Base-by-base conservation (phyloP, 2,888 invertebrate genomes). In the Helicoverpa assulta region DNA sequence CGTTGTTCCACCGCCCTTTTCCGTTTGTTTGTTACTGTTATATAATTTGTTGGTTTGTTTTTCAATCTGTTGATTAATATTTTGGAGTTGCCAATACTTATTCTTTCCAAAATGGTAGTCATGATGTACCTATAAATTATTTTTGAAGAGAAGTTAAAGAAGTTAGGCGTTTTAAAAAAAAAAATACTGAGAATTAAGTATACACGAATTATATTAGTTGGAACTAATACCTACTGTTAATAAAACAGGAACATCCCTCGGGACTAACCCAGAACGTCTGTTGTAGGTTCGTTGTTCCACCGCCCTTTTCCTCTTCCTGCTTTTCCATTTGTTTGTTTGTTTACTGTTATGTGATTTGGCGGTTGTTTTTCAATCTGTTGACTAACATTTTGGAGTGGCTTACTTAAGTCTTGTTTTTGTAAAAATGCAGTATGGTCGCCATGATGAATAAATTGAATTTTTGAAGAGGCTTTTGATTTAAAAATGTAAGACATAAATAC, bases 191-290 rank as follows among this genome's bases (percentile, higher is more conserved):
- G n/a, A n/a, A n/a, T n/a, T n/a, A n/a, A n/a, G n/a, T n/a, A n/a
- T n/a, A n/a, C n/a, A n/a, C n/a, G n/a, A n/a, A n/a, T n/a, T n/a
- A 73, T 80, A 77, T 73, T 76, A 80, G 65, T 61, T 52, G 77
- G 40, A 78, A 69, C 70, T 70, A 79, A 79, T n/a, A n/a, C n/a
- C n/a, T 67, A 61, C 57, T 67, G 67, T 70, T 79, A 80, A 76
- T 76, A n/a, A n/a, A n/a, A n/a, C n/a, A 80, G 63, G 51, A 68
- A 66, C 55, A 21, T 50, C 50, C 57, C 56, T 67, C 67, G 66
- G 63, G 78, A 57, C 57, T n/a, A 54, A n/a, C n/a, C 52, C 65
- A 37, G 53, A 79, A 76, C 79, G 80, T 80, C 79, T 79, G 79
- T 70, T 75, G 60, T 67, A 37, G 19, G 74, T 63, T 73, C 67